Conservation (phyloP, 2,888 invertebrate species). For the Protodeltote pygarga region DNA sequence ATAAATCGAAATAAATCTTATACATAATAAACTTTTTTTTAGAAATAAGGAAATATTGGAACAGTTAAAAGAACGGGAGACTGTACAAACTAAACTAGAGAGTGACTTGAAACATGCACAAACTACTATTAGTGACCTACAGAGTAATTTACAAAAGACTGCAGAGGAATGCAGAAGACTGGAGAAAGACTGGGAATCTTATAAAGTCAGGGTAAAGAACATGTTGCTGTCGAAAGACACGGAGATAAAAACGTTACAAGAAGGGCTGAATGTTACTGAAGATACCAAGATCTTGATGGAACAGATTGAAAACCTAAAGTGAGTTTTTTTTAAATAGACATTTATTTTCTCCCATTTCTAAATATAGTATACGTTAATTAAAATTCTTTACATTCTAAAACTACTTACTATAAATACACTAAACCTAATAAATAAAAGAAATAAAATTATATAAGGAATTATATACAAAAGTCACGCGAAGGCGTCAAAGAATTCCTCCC, state of each 20-base stretch:
- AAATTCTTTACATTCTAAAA: too few relatives aligned
- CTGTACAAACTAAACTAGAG: conserved; percentile 64
- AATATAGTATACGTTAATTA: too few relatives aligned
- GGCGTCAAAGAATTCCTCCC: too few relatives aligned
- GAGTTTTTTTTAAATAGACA: conserved; percentile 41
- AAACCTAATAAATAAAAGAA: too few relatives aligned
- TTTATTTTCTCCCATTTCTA: too few relatives aligned
- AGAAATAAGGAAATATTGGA: conserved; percentile 62
- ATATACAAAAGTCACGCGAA: too few relatives aligned
- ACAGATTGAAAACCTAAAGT: conserved; percentile 73
- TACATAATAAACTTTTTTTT: conserved; percentile 17
- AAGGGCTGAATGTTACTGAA: conserved; percentile 64
- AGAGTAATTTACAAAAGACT: conserved; percentile 65
- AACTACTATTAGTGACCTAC: conserved; percentile 62
- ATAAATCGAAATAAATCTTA: not conserved
- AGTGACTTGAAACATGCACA: conserved; percentile 75
- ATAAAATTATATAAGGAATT: too few relatives aligned
- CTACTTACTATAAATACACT: too few relatives aligned
- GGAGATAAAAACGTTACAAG: conserved; percentile 70
- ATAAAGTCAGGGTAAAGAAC: conserved; percentile 77
- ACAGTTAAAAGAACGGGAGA: conserved; percentile 53
- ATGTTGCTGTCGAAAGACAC: conserved; percentile 76
- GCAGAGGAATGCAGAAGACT: conserved; percentile 68
- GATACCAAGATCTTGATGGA: conserved; percentile 72
- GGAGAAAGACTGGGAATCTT: conserved; percentile 79